Base-by-base conservation (phyloP, 2,888 invertebrate genomes). In the Alentia gelatinosa region DNA sequence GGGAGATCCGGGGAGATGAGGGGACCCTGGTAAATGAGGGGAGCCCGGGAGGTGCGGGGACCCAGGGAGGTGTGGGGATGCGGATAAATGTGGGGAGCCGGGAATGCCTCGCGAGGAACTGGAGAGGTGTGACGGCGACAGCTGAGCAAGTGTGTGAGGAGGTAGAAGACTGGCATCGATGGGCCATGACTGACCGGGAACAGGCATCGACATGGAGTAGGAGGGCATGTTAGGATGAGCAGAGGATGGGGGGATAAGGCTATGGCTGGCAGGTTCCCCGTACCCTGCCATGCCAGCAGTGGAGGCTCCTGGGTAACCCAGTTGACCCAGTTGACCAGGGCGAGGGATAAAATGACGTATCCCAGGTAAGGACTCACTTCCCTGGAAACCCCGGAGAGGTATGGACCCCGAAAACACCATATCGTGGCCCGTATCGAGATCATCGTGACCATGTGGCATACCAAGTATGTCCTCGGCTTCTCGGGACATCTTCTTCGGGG, bases 131-230 rank as follows among this genome's bases (percentile, higher is more conserved):
- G 89, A 39, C 0, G 56, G 89, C 4, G 68, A 56, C 15, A 89
- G 56, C 89, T 63, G 63, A 89, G 89, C 89, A 89, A 68, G 63
- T 89, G 89, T 63, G 89, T 68, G 89, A 37, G 89, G 89, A 63
- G 89, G 56, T 50, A 89, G 37, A 35, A 68, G 89, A 37, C n/a
- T 47, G 50, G 86, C 23, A 23, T 86, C 86, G 19, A 86, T 42
- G 12, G 86, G 86, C 86, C 86, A 86, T 4, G 83, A 40, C 42
- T 42, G 74, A 37, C 86, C 86, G 15, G 86, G 86, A n/a, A 47
- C 47, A 47, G 86, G 47, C 86, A 86, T 86, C 47, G 86, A 40
- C 50, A 79, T 79, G 35, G 86, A 86, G 30, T 86, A 86, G 86
- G 86, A 86, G 83, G 83, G 23, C 83, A 83, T 83, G 37, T 39